Evolutionary conservation across 2,113 vertebrate genomes (phyloP).

Genomic region (Sminthopsis crassicaudata): DNA sequence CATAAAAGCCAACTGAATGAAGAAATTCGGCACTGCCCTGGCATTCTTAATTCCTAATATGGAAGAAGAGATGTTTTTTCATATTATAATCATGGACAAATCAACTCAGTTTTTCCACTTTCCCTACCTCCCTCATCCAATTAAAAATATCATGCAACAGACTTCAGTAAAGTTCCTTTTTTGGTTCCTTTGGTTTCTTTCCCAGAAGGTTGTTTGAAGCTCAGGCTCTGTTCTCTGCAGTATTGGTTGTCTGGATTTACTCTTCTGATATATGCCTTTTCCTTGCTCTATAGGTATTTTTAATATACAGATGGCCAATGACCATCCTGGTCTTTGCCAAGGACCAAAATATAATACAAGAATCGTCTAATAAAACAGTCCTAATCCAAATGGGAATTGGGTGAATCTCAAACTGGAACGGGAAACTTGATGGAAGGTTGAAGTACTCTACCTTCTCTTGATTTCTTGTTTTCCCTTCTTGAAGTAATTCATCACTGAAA

Average conservation of each 20-base stretch:
- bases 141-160: slow-evolving; percentile 73
- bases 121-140: slow-evolving; percentile 74
- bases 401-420: slow-evolving; percentile 75
- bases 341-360: slow-evolving; percentile 73
- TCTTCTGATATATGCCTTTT: slow-evolving; percentile 66
- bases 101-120: slow-evolving; percentile 28
- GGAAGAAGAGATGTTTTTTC: slow-evolving; percentile 53
- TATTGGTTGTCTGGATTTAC: slow-evolving; percentile 76
- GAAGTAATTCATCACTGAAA: slow-evolving; percentile 74
- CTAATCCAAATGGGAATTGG: slow-evolving; percentile 73
- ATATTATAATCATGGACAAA: slow-evolving; percentile 48
- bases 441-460: slow-evolving; percentile 80
- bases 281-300: slow-evolving; percentile 69
- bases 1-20: slow-evolving; percentile 17
- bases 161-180: slow-evolving; percentile 77
- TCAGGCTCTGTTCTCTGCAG: slow-evolving; percentile 78
- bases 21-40: slow-evolving; percentile 2
- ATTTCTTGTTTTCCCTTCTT: slow-evolving; percentile 74
- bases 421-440: slow-evolving; percentile 66
- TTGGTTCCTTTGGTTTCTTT: slow-evolving; percentile 67
- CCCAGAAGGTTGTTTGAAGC: slow-evolving; percentile 63
- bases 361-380: slow-evolving; percentile 74
- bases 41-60: slow-evolving; percentile 38
- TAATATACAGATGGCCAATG: slow-evolving; percentile 56
- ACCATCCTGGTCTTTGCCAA: slow-evolving; percentile 65